Conservation (phyloP, 1,140 invertebrate species). For the Drosophila triauraria region DNA sequence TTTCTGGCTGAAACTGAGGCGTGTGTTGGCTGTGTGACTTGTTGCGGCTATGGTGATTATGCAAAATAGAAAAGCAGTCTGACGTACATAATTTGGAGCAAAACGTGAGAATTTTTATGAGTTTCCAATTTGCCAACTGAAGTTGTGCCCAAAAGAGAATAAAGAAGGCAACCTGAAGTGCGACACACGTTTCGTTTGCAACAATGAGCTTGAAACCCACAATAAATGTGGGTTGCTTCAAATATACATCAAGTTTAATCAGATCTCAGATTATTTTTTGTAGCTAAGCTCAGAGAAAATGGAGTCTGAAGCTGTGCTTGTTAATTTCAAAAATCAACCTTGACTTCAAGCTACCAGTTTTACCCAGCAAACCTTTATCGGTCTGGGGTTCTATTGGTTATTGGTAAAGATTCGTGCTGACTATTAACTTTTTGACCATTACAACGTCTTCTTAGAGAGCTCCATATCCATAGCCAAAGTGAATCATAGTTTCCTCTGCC, state of each 20-base stretch:
- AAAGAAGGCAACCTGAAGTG: conserved; percentile 25
- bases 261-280: background rate
- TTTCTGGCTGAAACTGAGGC: conserved; percentile 8
- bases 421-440: conserved; percentile 7
- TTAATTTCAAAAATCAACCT: background rate
- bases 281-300: background rate
- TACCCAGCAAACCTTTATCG: background rate
- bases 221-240: background rate
- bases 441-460: background rate
- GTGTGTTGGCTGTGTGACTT: conserved; percentile 28
- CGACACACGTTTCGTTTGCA: conserved; percentile 50
- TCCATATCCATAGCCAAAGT: conserved; percentile 8
- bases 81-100: conserved; percentile 68
- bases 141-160: conserved; percentile 27
- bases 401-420: background rate
- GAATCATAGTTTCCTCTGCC: conserved; percentile 6
- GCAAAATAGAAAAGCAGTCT: conserved; percentile 41
- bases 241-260: background rate
- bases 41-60: conserved; percentile 57
- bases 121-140: conserved; percentile 71
- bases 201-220: conserved; percentile 8
- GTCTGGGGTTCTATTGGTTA: background rate
- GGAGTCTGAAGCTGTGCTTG: background rate
- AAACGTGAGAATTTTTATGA: conserved; percentile 78
- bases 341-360: background rate